Evolutionary conservation across 2,113 vertebrate species (phyloP).

Genomic region (Larimichthys polyactis): DNA sequence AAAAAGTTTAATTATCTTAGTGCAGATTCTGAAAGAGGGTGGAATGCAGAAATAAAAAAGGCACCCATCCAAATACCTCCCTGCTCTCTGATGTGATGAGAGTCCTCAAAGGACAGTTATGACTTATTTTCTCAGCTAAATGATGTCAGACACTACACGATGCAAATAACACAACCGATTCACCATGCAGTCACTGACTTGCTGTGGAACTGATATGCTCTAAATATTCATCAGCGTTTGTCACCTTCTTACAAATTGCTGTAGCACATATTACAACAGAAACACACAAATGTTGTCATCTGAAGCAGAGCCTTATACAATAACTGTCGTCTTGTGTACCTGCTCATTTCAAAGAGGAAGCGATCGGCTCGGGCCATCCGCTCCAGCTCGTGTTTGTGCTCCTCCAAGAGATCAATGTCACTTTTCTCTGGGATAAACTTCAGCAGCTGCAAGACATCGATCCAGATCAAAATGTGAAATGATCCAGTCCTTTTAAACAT

Average conservation of each 20-base stretch:
- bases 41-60: background rate
- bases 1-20: constrained; percentile 56
- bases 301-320: background rate
- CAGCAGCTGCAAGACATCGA: constrained; percentile 85
- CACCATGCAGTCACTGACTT: background rate
- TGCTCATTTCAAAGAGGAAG: constrained; percentile 99
- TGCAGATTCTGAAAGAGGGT: constrained; percentile 6
- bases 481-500: too few relatives aligned
- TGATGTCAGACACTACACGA: background rate
- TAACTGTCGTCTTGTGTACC: constrained; percentile 78
- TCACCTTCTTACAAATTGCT: background rate
- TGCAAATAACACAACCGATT: background rate
- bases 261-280: background rate
- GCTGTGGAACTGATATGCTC: background rate
- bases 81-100: constrained; percentile 1
- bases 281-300: background rate
- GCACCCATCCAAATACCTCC: constrained; percentile 8
- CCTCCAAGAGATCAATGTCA: constrained; percentile 94
- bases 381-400: constrained; percentile 97
- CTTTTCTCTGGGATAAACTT: constrained; percentile 98
- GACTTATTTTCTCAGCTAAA: constrained; percentile 7
- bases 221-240: background rate
- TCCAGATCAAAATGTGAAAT: too few relatives aligned
- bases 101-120: constrained; percentile 7
- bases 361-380: constrained; percentile 98